A percentile compares a stretch with the other conserved stretches of the same genome.
Evolutionary conservation across 2,888 invertebrate genomes (phyloP).

Genomic region (Adineta ricciae): DNA sequence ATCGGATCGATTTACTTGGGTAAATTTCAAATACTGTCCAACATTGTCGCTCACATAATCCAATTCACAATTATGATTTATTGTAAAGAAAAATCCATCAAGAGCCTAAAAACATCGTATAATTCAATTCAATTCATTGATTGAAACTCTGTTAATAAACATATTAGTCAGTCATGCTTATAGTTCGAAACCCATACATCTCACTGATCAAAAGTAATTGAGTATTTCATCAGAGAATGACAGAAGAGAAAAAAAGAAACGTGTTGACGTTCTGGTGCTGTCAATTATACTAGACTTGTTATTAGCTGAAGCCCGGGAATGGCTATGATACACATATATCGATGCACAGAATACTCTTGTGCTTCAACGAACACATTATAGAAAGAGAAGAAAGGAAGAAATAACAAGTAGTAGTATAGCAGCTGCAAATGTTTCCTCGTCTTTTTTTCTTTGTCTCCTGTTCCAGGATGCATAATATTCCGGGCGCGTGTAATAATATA

Average conservation of each 20-base stretch:
- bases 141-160: neutral
- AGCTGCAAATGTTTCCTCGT: neutral
- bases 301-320: neutral
- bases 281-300: neutral
- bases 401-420: neutral
- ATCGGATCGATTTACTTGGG: conserved; percentile 54
- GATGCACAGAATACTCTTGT: neutral
- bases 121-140: neutral
- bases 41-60: conserved; percentile 89
- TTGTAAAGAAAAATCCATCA: conserved; percentile 78
- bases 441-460: neutral
- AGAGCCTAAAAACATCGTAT: conserved; percentile 62
- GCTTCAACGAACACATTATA: neutral
- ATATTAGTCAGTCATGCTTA: neutral
- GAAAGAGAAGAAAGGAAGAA: neutral
- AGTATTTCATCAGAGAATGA: neutral
- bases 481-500: neutral
- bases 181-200: neutral
- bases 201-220: neutral
- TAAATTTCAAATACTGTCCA: conserved; percentile 73
- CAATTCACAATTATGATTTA: conserved; percentile 80
- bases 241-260: neutral
- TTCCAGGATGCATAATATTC: neutral
- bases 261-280: neutral
- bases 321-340: neutral